Evolutionary conservation across 2,888 invertebrate genomes (phyloP).

Genomic region (Coenonympha arcania): DNA sequence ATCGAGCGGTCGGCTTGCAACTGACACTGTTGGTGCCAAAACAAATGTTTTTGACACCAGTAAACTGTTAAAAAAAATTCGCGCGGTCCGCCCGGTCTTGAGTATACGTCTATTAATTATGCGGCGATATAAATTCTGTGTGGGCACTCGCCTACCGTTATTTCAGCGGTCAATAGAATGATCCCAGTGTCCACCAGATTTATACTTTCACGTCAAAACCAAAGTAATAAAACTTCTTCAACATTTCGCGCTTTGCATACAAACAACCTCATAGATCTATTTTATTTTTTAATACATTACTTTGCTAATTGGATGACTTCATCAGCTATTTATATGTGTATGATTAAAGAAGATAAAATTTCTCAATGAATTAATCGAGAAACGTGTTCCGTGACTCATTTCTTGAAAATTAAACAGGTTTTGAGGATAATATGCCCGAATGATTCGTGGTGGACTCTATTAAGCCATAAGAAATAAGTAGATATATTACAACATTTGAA

Average conservation of each 20-base stretch:
- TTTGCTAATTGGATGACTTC: slow-evolving; percentile 28
- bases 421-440: slow-evolving; percentile 6
- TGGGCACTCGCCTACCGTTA: not conserved
- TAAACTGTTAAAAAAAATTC: too few species aligned
- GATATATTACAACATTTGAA: too few species aligned
- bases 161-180: not conserved
- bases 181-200: not conserved
- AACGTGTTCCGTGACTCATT: slow-evolving; percentile 24
- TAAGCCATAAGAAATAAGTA: too few species aligned
- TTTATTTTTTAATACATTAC: slow-evolving; percentile 15
- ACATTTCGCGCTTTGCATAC: slow-evolving; percentile 3
- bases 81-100: too few species aligned
- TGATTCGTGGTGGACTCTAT: slow-evolving; percentile 10
- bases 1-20: too few species aligned
- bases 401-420: slow-evolving; percentile 20
- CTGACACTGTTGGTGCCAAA: too few species aligned
- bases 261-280: slow-evolving; percentile 1
- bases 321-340: slow-evolving; percentile 24
- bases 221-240: not conserved
- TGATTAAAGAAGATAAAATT: slow-evolving; percentile 19
- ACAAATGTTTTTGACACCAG: too few species aligned
- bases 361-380: slow-evolving; percentile 19
- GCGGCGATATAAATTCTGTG: slow-evolving; percentile 1
- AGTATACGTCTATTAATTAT: too few species aligned
- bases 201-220: not conserved